Evolutionary conservation across 2,797 vertebrate species (phyloP), one percentile per base, ranked within the genome.

Genomic region (Brachymystax lenok): DNA sequence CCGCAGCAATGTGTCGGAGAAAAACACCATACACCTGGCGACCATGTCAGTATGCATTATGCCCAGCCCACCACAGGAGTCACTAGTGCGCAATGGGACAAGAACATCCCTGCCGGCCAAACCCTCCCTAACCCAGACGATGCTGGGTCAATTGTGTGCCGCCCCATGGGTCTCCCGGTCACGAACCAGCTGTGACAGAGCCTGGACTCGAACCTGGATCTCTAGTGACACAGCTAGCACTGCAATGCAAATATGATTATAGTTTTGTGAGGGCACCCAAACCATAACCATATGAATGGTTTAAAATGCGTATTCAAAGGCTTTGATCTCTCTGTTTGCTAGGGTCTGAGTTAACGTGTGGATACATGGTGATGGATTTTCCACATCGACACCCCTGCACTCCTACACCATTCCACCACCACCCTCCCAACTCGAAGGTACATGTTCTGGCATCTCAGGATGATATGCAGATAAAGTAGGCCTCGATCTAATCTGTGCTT

Each of bases 241-340:
- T 33, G 33, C 5, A 33, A 33, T 1, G 33, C 33, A 33, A 5
- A 69, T 71, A 69, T 68, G 64, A 77, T 61, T 19, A 71, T 71
- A 69, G 61, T 80, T 75, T 59, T 78, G 33, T 61, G 63, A 33
- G 51, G 19, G 59, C 46, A 71, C n/a, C 51, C n/a, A 74, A 63
- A 24, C 64, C 52, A 81, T 56, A 76, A 72, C 74, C 64, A 79
- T 76, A 74, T 64, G 8, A 77, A 63, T 10, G 69, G 73, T 78
- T 50, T 27, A 77, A 75, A 52, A 79, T 30, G 21, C 72, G 69
- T 71, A 78, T 71, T 30, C 76, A 40, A 51, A 54, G 28, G 5
- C 66, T 75, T 69, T 63, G 71, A 79, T 59, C 64, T 59, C 59
- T 74, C 3, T 68, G 40, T 30, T 74, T 30, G n/a, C 33, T 74